Evolutionary conservation across 2,113 vertebrate species (phyloP), one percentile per base, ranked within the genome.

Genomic region (Archilochus colubris): DNA sequence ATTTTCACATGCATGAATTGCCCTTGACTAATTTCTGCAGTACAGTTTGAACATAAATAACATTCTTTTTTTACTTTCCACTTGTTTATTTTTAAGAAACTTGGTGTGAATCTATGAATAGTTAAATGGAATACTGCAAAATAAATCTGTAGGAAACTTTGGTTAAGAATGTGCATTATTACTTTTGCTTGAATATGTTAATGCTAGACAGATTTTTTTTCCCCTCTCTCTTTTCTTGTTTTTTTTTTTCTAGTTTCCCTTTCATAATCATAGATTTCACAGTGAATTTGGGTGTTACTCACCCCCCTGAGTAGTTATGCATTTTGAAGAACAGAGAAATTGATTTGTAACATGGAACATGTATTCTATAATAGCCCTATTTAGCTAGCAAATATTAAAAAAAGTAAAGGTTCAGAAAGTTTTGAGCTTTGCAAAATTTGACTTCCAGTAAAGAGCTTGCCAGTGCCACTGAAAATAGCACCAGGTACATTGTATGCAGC

Each of bases 1-100:
- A 96, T 95, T 94, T 95, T 95, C 89, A 86, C 82, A 83, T 81
- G 85, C 72, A 81, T 88, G 75, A 94, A 57, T 82, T 77, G 53
- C 63, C 87, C 91, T 86, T 95, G 75, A 88, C 63, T 89, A 86
- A 94, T 94, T 94, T 93, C 57, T 77, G 11, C 3, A 2, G 79
- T 57, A 57, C 79, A 88, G 48, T 86, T 86, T 90, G 85, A 75
- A 50, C 61, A 91, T 83, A 91, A 96, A 95, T 85, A 88, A 86
- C 50, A 16, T 83, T 83, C 44, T 27, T 86, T 94, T 91, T 92
- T 90, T 61, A 57, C 15, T 85, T 96, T 85, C 66, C 25, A 21
- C 7, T 78, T 73, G 18, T 54, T 91, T 92, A 14, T 59, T 94
- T 91, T 93, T 59, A 80, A 83, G 74, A 90, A 80, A 21, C 40